Evolutionary conservation across 1,140 invertebrate genomes (phyloP), one percentile per base, ranked within the genome.

Genomic region (Brachionus asplanchnoidis): DNA sequence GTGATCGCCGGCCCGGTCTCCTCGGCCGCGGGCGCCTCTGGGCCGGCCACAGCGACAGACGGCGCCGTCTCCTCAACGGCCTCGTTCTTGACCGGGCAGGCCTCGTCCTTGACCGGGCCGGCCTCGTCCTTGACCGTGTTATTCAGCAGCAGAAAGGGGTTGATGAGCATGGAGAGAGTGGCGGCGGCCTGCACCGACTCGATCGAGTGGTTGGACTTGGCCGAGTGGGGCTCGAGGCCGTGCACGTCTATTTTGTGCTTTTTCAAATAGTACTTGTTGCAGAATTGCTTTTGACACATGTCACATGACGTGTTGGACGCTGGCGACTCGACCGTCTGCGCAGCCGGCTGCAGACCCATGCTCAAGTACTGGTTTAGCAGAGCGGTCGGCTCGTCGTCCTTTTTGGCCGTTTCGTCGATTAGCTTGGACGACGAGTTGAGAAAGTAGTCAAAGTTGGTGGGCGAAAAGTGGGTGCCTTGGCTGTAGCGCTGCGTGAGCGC

Each of bases 241-340:
- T 84, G 84, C n/a, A 84, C 84, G 42, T 84, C 84, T 20, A 60
- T 11, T 23, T 65, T 56, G 53, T 84, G 84, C 40, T 84, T 84
- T 44, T 56, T 75, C 68, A 84, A 77, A 75, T 84, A 84, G 75
- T 84, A 84, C 75, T 84, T 84, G 60, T 84, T 84, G 60, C 84
- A 84, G 75, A 84, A 84, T 7, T 84, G 68, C 53, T 84, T 84
- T 28, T 84, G 84, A 26, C 84, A 84, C 12, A 84, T 11, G 8
- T 84, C 84, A 44, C 84, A 84, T 11, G 65, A 84, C n/a, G 56
- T 60, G n/a, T 73, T 65, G 2, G 42, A 40, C 6, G 8, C n/a
- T 20, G 60, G 60, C 32, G 50, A 1, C 4, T 36, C 60, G 26
- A 1, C 8, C 2, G 4, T 7, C 36, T 70, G 56, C 3, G 4